Evolutionary conservation across 2,888 invertebrate species (phyloP).

Genomic region (Xanthorhoe designata): DNA sequence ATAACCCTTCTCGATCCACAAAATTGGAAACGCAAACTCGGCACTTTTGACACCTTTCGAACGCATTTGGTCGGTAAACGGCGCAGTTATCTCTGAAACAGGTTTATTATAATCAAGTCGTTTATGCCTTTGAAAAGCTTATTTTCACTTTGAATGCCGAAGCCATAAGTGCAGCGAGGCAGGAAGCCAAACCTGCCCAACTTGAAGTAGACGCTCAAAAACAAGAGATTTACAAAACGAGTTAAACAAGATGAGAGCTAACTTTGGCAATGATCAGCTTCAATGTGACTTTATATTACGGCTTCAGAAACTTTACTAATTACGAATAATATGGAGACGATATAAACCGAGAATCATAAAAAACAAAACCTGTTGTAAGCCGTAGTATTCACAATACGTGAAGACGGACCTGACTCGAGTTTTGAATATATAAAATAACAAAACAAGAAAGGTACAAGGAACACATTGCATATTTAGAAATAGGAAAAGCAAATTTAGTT

Average conservation of each 20-base stretch:
- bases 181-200: conserved; percentile 32
- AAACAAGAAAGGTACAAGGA: too few species aligned
- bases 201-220: conserved; percentile 18
- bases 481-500: background rate
- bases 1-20: conserved; percentile 39
- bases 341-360: background rate
- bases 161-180: conserved; percentile 31
- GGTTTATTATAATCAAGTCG: conserved; percentile 54
- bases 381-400: background rate
- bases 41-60: conserved; percentile 60
- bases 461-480: background rate
- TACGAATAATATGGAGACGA: background rate
- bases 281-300: background rate
- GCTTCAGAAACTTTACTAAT: conserved; percentile 1
- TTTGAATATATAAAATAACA: background rate
- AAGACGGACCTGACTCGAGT: background rate
- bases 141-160: conserved; percentile 36
- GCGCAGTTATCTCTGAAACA: conserved; percentile 48
- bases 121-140: conserved; percentile 38
- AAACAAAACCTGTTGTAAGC: background rate
- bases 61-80: conserved; percentile 46
- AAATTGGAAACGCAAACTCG: conserved; percentile 56
- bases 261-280: conserved; percentile 10
- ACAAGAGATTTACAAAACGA: conserved; percentile 28
- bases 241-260: conserved; percentile 23